Evolutionary conservation across 2,797 vertebrate species (phyloP), one percentile per base, ranked within the genome.

Genomic region (Epinephelus malabaricus): DNA sequence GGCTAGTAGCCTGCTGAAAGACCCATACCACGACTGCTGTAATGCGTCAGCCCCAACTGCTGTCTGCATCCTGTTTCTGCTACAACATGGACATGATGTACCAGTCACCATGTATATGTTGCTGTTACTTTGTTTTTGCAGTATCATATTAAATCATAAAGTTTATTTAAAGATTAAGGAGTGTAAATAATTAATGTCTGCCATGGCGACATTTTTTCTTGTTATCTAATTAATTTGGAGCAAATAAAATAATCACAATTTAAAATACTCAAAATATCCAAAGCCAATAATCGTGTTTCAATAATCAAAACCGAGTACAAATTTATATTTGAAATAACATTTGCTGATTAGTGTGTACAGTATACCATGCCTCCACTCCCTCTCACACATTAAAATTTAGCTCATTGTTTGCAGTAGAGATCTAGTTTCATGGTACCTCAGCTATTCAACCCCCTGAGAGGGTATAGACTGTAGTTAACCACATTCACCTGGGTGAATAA

Each of bases 401-500:
- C 12, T 69, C 18, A 30, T 4, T 83, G 61, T 71, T 80, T 74
- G 61, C n/a, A 75, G 53, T 4, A 17, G 12, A 69, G 73, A 38
- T 86, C 54, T 13, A 21, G 43, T 82, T 86, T 83, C 79, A 55
- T 43, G 15, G 30, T 21, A 25, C 45, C 51, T 34, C 49, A 45
- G 58, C 38, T n/a, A 7, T 55, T n/a, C 4, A 38, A 9, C 6
- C 53, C 38, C 76, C 51, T 21, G 40, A 56, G 61, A 75, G 63
- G 40, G 51, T 6, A 2, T 46, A 51, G 12, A 15, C 50, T 34
- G 15, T 2, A 21, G 38, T 70, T 74, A 54, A 78, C 78, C 12
- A 21, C 34, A 65, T 34, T 63, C 70, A 72, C 65, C 78, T 61
- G 51, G n/a, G 76, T 67, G 51, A 25, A 82, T 76, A 78, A 83